Evolutionary conservation across 2,888 invertebrate species (phyloP), one percentile per base, ranked within the genome.

Genomic region (Cepaea hortensis): DNA sequence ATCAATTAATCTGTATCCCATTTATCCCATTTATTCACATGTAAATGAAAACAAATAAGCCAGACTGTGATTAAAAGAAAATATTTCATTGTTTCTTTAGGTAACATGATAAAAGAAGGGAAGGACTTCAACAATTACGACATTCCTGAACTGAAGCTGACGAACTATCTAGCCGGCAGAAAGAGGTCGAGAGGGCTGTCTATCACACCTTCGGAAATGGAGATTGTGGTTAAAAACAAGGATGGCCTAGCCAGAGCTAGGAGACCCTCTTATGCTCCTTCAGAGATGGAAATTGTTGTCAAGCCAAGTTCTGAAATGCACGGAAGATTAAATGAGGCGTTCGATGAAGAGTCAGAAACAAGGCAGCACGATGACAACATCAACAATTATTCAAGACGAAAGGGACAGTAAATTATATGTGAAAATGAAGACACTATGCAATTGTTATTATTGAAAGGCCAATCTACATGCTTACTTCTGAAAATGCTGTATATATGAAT

Each of bases 221-320:
- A 79, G 62, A 79, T 79, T 4, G 79, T 79, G 61, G 79, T 79
- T 4, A 79, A 79, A 35, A 23, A 62, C 79, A 79, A 79, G 13
- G 35, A 62, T 3, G 18, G 35, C 35, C 7, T 61, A 15, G 7
- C 55, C 1, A 79, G 61, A 79, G 6, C 61, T 23, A 79, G 79
- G 15, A 79, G 79, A 61, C 15, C 23, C 5, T 79, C 79, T 15
- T 79, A 35, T 7, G 23, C 79, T 13, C 62, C 79, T 3, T 79
- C 79, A 9, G 79, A 79, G 35, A 79, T 79, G 79, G 79, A 79
- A 46, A 79, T 79, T 35, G 79, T 79, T 11, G 79, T 79, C 35
- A 79, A 62, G 11, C 79, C 79, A 9, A 79, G 62, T 35, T 3
- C 35, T 15, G 79, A 79, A 35, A 3, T 23, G 23, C 79, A 62